Base-by-base conservation (phyloP, 2,797 vertebrate genomes). In the Chaetodon trifasciatus region DNA sequence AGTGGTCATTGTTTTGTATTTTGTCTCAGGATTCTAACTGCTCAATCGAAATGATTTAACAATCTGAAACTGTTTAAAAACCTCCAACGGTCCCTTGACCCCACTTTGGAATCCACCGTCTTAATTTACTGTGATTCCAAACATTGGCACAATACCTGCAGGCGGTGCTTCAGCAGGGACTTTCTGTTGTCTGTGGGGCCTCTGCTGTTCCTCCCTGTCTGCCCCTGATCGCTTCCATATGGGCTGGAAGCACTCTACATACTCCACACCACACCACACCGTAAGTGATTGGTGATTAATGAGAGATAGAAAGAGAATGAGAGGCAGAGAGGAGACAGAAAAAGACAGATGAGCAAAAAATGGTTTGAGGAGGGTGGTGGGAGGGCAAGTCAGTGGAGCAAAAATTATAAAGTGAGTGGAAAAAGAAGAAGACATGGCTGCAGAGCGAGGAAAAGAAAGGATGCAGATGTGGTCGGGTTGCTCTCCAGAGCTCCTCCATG, bases 151-250 rank as follows among this genome's bases (percentile, higher is more conserved):
- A 17, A 3, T 57, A 74, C 46, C 60, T 81, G 13, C 16, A 50
- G 58, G 49, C 49, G 15, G 46, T 15, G 13, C 49, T 58, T 55
- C 17, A 69, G 71, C 64, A 23, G 79, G 66, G 79, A 66, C 61
- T 74, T 71, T 74, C 47, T 81, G 39, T 70, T 47, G 66, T 84
- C 57, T 58, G 28, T 15, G 17, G 70, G 78, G 81, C 73, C 84
- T 74, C 53, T 5, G 46, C 62, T 57, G n/a, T 19, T 62, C 73
- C 70, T 76, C 63, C 63, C 62, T 8, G 32, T 67, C 68, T 50
- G 21, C 63, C 50, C 40, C 69, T 83, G 78, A 92, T 86, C 52
- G 56, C 82, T 88, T 83, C 86, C 86, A 89, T 74, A 81, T 91
- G 85, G 62, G 80, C 76, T 85, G 74, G 39, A 71, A 78, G 55